Evolutionary conservation across 2,797 vertebrate species (phyloP), one percentile per base, ranked within the genome.

Genomic region (Gastrophryne carolinensis): DNA sequence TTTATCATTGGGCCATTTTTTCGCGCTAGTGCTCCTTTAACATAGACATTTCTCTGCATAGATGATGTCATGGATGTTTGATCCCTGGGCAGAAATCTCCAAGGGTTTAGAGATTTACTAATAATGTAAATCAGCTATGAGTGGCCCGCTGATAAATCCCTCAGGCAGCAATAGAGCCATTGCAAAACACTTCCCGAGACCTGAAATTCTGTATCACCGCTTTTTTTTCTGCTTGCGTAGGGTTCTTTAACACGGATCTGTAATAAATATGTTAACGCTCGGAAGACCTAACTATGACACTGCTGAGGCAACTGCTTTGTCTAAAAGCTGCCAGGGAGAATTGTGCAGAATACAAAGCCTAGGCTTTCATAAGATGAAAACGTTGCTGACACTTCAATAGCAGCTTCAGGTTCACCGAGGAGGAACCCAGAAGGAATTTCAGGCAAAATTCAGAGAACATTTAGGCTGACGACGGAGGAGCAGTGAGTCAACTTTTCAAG

Each of bases 191-290:
- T 32, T 29, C 15, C 32, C n/a, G 1, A 26, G 29, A 57, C 50
- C 39, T 35, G 50, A 19, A 47, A 15, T 52, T 32, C 27, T 17
- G 17, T 13, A 23, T 27, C 26, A 39, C 39, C 26, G 12, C 44
- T 27, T 62, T 47, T 19, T 61, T 41, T 34, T 49, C 24, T 23
- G 49, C 60, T 65, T 10, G 21, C 52, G 10, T 23, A 24, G 9
- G 41, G 13, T 32, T 35, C 61, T 65, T 65, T 41, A 58, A 24
- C 37, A 50, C 1, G 3, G 19, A 56, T 56, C 21, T 62, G 23
- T 78, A 80, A 81, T 44, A 80, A 84, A 86, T 73, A 83, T 0
- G 32, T 69, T 64, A 80, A 78, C 35, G 19, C 32, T 72, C 15
- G 27, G 53, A 72, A 30, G 47, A 30, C 70, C 57, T 61, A 73